Conservation (phyloP, 2,888 invertebrate species). For the Drosophila ustulata region DNA sequence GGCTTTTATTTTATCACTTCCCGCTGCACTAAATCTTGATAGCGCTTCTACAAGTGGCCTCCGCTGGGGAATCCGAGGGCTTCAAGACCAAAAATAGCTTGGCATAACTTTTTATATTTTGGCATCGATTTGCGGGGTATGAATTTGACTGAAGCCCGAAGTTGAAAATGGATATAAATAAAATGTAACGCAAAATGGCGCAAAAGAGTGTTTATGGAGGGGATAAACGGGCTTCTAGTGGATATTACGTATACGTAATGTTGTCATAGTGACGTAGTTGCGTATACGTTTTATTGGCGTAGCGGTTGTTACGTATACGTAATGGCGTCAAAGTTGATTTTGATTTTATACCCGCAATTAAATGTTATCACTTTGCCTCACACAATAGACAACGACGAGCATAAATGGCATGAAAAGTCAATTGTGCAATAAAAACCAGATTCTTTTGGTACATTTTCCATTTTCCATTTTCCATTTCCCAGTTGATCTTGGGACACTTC, state of each 20-base stretch:
- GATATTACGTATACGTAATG: background rate
- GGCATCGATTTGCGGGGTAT: background rate
- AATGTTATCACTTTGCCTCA: background rate
- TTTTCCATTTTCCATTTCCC: background rate
- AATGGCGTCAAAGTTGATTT: background rate
- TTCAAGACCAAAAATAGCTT: background rate
- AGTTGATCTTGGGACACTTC: background rate
- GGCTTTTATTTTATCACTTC: background rate
- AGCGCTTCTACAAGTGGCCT: no score
- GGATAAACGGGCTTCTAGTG: background rate
- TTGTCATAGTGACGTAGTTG: background rate
- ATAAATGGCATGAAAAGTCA: background rate
- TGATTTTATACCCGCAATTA: background rate
- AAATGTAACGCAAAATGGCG: background rate
- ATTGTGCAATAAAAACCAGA: background rate
- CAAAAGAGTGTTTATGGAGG: background rate
- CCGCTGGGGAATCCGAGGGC: no score
- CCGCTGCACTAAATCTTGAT: no score
- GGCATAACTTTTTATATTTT: background rate
- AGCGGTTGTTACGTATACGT: background rate
- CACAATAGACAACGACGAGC: background rate
- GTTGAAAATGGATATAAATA: background rate
- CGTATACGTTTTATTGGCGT: background rate
- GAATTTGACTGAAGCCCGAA: background rate
- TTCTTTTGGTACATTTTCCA: background rate